Conservation (phyloP, 2,113 vertebrate species). For the Stigmatopora argus region DNA sequence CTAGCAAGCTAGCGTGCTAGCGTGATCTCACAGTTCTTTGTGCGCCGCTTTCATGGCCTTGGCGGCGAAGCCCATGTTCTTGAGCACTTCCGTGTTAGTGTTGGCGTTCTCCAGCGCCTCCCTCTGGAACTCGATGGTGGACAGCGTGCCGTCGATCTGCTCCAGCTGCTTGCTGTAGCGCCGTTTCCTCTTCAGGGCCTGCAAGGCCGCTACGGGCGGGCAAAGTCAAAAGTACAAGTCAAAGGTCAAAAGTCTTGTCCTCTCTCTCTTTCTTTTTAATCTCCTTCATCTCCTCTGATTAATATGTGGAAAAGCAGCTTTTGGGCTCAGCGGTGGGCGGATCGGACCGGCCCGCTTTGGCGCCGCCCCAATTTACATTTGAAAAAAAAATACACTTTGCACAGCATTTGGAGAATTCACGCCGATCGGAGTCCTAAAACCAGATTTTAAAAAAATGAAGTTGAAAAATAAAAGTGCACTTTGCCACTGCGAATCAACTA, state of each 20-base stretch:
- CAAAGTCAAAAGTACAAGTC: neutral
- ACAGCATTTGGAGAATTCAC: no score
- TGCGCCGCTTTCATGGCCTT: slow-evolving; percentile 95
- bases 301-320: slow-evolving; percentile 10
- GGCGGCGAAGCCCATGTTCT: slow-evolving; percentile 93
- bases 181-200: slow-evolving; percentile 95
- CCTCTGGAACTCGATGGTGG: slow-evolving; percentile 95
- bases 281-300: slow-evolving; percentile 16
- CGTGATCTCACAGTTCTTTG: slow-evolving; percentile 83
- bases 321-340: neutral
- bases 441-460: no score
- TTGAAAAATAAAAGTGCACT: no score
- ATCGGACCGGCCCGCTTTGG: neutral
- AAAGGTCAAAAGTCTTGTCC: no score
- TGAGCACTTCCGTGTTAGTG: slow-evolving; percentile 97
- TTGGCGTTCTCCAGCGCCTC: slow-evolving; percentile 96
- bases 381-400: neutral
- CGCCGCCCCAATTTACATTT: no score
- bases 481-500: no score
- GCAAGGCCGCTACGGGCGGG: slow-evolving; percentile 77
- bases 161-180: slow-evolving; percentile 89
- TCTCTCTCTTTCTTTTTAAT: neutral
- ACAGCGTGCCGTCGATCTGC: slow-evolving; percentile 93
- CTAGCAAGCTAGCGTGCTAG: neutral
- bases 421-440: no score